Evolutionary conservation across 2,797 vertebrate species (phyloP), one percentile per base, ranked within the genome.

Genomic region (Pristis pectinata): DNA sequence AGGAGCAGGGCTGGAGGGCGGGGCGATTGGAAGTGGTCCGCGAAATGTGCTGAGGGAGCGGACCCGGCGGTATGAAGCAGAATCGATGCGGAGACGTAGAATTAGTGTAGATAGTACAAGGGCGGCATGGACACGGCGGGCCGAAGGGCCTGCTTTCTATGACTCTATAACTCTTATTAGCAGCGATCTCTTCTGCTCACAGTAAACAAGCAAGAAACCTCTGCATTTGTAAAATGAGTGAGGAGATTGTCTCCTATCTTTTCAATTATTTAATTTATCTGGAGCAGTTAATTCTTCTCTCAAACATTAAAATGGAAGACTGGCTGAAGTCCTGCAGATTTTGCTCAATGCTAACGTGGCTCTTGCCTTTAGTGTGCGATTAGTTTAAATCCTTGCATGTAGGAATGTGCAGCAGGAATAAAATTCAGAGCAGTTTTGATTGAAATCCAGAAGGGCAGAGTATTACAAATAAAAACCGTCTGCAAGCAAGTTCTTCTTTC

Each of bases 381-480:
- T 91, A 30, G n/a, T 41, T 91, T n/a, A 15, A 59, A 10, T 34
- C 83, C 27, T 59, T 87, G 83, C 53, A 87, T 4, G 11, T 56
- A 15, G 53, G 83, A 87, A n/a, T 15, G 9, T 87, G 53, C 83
- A 34, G 30, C 83, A 8, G 17, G 59, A 9, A 83, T 59, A 17
- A 64, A 67, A 67, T 8, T 0, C 34, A 67, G 87, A 91, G 61
- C 19, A 24, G 64, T 92, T 37, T 41, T 9, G 37, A 41, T 92
- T 22, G 9, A 70, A 92, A 67, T 67, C 89, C n/a, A 22, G 37
- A 59, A 19, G 37, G 89, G 61, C 34, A 5, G 37, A 61, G 11
- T 64, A 41, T 37, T 89, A n/a, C 34, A 34, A 91, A 91, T 91
- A 91, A 64, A 83, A n/a, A 19, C 89, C 92, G 61, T 64, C 59